phyloP scores from a whole-genome alignment of 2,113 vertebrate species.

The Lagenorhynchus albirostris region DNA sequence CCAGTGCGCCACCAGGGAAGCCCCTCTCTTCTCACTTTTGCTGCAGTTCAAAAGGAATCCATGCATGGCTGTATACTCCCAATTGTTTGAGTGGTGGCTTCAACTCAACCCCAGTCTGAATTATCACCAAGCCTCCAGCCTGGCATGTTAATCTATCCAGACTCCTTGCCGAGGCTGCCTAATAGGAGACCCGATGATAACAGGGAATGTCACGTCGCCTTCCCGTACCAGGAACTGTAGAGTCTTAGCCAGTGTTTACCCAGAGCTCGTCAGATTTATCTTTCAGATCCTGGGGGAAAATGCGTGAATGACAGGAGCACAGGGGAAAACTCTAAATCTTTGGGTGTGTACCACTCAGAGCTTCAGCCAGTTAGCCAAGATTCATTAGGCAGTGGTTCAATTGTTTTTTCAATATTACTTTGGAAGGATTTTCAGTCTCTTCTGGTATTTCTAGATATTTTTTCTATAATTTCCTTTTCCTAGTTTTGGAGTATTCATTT shows the following conservation, averaged over 20 bases:
- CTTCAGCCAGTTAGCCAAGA: neutral
- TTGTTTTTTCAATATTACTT: neutral
- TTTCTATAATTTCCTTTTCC: neutral
- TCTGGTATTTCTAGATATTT: neutral
- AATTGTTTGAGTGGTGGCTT: neutral
- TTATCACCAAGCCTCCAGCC: slow-evolving; percentile 5
- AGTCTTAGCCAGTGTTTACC: slow-evolving; percentile 19
- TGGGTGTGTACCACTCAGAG: neutral
- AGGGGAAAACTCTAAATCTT: neutral
- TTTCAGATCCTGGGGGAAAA: slow-evolving; percentile 38
- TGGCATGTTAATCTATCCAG: slow-evolving; percentile 51
- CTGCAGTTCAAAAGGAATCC: neutral
- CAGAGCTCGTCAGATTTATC: slow-evolving; percentile 36
- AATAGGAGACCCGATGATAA: neutral
- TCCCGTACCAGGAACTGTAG: neutral
- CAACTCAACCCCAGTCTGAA: neutral
- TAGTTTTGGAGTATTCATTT: neutral
- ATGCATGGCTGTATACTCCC: neutral
- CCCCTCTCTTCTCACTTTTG: neutral
- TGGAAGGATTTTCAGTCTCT: neutral
- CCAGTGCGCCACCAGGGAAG: too few species aligned
- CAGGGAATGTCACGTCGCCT: slow-evolving; percentile 39
- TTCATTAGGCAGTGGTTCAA: neutral
- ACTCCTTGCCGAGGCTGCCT: slow-evolving; percentile 21
- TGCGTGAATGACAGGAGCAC: neutral